Percentiles rank a stretch among this genome's conserved stretches.
These are phyloP conservation scores for Arbacia lixula DNA, from an alignment of 53 echinoderm and acorn worm genomes.

Conservation along the genomic window DNA sequence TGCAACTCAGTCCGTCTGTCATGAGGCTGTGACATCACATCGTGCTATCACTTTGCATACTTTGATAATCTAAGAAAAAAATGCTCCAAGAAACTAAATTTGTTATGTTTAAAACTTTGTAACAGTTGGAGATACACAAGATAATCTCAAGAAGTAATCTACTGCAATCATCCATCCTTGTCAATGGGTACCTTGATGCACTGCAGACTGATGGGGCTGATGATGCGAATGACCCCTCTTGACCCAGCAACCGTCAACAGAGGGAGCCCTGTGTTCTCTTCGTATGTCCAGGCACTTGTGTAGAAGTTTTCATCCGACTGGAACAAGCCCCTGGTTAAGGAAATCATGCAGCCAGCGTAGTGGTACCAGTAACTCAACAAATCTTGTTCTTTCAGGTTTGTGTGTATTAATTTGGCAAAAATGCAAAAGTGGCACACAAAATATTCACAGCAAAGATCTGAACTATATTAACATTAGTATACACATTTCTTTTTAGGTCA, in stretches of 20 bases:
- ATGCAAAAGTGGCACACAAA: too few relatives aligned
- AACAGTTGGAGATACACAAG: background rate
- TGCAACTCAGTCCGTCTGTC: too few relatives aligned
- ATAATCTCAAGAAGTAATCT: background rate
- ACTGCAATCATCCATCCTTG: background rate
- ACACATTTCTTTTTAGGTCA: too few relatives aligned
- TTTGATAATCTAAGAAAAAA: background rate
- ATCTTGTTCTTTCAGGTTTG: too few relatives aligned
- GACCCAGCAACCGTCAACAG: slow-evolving; percentile 95
- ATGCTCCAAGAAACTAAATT: background rate
- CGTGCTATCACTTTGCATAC: too few relatives aligned
- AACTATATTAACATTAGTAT: too few relatives aligned
- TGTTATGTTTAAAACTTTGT: too few relatives aligned
- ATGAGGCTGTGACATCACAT: too few relatives aligned
- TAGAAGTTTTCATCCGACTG: slow-evolving; percentile 99
- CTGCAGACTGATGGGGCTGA: slow-evolving; percentile 96
- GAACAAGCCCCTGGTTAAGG: slow-evolving; percentile 5
- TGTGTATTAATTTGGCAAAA: too few relatives aligned
- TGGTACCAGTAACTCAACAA: too few relatives aligned
- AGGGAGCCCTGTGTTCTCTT: slow-evolving; percentile 91
- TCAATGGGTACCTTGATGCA: slow-evolving; percentile 83
- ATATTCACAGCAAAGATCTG: too few relatives aligned
- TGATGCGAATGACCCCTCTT: slow-evolving; percentile 93
- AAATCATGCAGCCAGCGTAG: too few relatives aligned
- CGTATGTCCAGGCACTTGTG: slow-evolving; percentile 97